These are phyloP conservation scores for Mesopsocus fuscifrons DNA, from an alignment of 2,888 invertebrate genomes.

Conservation along the genomic window DNA sequence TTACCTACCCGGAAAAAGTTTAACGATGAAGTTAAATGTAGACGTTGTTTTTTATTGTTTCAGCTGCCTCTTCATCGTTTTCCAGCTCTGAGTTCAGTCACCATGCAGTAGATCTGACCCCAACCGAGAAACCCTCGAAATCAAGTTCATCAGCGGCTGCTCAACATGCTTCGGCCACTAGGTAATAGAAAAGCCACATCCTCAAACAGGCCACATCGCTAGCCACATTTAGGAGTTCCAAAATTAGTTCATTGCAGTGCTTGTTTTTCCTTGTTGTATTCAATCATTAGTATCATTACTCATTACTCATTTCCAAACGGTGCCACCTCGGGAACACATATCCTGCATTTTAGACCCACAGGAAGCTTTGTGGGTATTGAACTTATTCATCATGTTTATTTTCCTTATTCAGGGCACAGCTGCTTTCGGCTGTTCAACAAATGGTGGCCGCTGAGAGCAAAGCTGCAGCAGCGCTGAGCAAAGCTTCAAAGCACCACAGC, in stretches of 20 bases:
- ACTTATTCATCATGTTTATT: not conserved
- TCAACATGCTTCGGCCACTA: not conserved
- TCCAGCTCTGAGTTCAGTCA: not conserved
- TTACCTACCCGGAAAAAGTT: too few species aligned
- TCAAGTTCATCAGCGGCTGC: not conserved
- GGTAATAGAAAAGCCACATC: too few species aligned
- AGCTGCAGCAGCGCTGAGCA: not conserved
- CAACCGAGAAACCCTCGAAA: not conserved
- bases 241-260: too few species aligned
- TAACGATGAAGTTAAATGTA: too few species aligned
- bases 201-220: too few species aligned
- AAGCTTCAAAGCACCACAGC: conserved; percentile 1
- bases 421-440: conserved; percentile 7
- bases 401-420: conserved; percentile 6
- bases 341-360: too few species aligned
- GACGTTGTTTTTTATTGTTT: not conserved
- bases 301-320: too few species aligned
- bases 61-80: not conserved
- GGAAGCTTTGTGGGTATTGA: too few species aligned
- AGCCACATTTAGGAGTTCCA: too few species aligned
- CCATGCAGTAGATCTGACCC: not conserved
- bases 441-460: conserved; percentile 1
- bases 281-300: too few species aligned
- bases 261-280: too few species aligned
- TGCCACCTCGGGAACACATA: too few species aligned